Evolutionary conservation across 2,113 vertebrate species (phyloP).

Genomic region (Lipotes vexillifer): DNA sequence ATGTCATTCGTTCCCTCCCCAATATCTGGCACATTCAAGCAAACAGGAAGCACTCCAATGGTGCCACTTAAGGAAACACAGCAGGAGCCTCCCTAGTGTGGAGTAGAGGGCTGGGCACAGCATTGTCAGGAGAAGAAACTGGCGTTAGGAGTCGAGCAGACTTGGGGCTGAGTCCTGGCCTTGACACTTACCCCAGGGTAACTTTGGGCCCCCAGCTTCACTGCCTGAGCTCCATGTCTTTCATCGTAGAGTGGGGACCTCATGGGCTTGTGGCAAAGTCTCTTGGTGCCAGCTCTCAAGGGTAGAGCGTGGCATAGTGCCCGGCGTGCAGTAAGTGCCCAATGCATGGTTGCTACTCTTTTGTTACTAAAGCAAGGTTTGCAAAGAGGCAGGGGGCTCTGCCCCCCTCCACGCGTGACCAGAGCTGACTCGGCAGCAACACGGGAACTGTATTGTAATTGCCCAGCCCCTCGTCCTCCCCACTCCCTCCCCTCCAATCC

Average conservation of each 20-base stretch:
- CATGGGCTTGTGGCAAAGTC: rapidly evolving
- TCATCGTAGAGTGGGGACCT: background rate
- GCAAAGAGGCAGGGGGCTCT: background rate
- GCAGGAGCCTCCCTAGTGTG: background rate
- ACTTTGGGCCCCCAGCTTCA: background rate
- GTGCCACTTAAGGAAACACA: background rate
- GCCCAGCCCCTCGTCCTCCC: background rate
- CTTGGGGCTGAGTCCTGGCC: background rate
- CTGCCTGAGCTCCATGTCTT: background rate
- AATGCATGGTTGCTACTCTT: background rate
- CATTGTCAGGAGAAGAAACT: background rate
- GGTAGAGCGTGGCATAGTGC: background rate
- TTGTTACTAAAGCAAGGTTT: background rate
- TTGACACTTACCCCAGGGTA: background rate
- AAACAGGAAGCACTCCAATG: background rate
- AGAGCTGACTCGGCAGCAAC: background rate
- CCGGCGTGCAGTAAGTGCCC: background rate
- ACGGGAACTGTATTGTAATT: background rate
- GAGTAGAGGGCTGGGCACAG: background rate
- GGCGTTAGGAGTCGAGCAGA: background rate
- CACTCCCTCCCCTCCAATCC: background rate
- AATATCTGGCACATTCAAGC: background rate
- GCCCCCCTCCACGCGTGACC: rapidly evolving
- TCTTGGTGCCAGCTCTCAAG: background rate
- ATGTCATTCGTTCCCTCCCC: background rate